A percentile compares a stretch with the other conserved stretches of the same genome.
phyloP scores from a whole-genome alignment of 2,113 vertebrate species.

The Baryphthengus martii region DNA sequence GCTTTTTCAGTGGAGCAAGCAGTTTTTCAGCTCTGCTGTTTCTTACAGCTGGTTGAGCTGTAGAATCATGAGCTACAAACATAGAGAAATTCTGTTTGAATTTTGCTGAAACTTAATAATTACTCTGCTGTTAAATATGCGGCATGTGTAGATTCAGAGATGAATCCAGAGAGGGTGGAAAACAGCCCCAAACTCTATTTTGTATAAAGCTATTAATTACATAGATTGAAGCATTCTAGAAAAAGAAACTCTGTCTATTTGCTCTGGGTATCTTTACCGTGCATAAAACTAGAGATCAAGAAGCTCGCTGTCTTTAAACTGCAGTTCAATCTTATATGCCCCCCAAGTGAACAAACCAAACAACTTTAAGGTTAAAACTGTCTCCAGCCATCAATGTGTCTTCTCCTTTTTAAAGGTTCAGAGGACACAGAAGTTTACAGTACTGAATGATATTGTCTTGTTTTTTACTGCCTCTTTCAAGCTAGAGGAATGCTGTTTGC shows the following conservation, averaged over 20 bases:
- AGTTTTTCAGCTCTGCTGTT: constrained; percentile 22
- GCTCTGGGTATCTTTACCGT: background rate
- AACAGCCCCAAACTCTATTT: background rate
- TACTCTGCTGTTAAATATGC: background rate
- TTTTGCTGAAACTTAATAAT: constrained; percentile 37
- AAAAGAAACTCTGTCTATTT: background rate
- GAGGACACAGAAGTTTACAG: background rate
- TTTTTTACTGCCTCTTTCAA: background rate
- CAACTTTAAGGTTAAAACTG: background rate
- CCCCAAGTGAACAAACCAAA: background rate
- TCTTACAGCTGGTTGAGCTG: constrained; percentile 18
- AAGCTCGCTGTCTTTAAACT: background rate
- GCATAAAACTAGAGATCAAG: background rate
- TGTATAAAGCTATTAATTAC: background rate
- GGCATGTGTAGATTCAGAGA: background rate
- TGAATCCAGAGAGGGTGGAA: fast-evolving
- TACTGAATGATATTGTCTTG: background rate
- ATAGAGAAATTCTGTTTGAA: background rate
- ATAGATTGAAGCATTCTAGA: background rate
- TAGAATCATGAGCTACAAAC: constrained; percentile 13
- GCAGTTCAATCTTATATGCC: background rate
- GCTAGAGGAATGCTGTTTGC: background rate
- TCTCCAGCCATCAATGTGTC: background rate
- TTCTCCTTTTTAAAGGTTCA: background rate
- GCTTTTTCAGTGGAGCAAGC: background rate